Percentiles rank a stretch among this genome's conserved stretches.
Evolutionary conservation across 2,797 vertebrate genomes (phyloP).

Genomic region (Chromis chromis): DNA sequence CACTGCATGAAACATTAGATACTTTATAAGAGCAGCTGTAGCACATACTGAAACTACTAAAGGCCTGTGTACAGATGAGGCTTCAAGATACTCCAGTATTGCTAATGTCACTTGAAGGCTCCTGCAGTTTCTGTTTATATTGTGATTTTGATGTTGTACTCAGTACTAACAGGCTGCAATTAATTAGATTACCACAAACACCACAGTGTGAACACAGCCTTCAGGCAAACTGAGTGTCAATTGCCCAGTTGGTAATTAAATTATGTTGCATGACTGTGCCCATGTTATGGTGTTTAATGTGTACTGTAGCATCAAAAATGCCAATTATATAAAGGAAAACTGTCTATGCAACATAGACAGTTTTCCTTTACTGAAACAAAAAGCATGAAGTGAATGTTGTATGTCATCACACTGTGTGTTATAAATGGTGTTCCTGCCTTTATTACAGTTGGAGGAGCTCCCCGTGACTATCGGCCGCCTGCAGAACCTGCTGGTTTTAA

Average conservation of each 20-base stretch:
- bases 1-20: no score
- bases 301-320: not conserved
- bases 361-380: not conserved
- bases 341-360: not conserved
- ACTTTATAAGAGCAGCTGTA: no score
- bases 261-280: not conserved
- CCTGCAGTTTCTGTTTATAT: no score
- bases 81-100: no score
- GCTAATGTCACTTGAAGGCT: not conserved
- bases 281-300: not conserved
- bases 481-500: conserved; percentile 84
- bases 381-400: not conserved
- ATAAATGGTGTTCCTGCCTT: not conserved
- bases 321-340: not conserved
- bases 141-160: not conserved
- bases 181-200: not conserved
- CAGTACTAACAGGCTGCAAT: not conserved
- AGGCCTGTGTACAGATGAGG: no score
- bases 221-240: not conserved
- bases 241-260: not conserved
- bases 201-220: no score
- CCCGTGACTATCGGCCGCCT: conserved; percentile 86
- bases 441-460: conserved; percentile 84
- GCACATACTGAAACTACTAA: no score
- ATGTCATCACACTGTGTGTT: not conserved